A percentile compares a stretch with the other conserved stretches of the same genome.
Conservation (phyloP, 2,113 vertebrate genomes). For the Myiozetetes cayanensis region DNA sequence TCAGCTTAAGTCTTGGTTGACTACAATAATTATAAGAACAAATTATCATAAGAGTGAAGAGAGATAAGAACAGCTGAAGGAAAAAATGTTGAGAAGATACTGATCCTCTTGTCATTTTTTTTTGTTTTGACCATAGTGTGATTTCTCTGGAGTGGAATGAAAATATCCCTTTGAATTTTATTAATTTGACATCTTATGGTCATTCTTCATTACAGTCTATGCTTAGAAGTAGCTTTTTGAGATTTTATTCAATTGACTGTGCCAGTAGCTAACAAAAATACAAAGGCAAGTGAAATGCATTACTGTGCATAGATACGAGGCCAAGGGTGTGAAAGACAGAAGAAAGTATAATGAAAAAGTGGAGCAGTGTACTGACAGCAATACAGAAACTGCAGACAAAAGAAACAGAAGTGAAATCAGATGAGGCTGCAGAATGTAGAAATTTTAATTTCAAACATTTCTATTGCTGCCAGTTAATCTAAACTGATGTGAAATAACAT, state of each 20-base stretch:
- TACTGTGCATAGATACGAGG: not conserved
- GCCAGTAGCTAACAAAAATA: constrained; percentile 25
- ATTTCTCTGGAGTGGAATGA: not conserved
- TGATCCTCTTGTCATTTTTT: not conserved
- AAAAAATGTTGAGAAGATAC: not conserved
- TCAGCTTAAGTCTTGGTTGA: not conserved
- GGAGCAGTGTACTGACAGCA: not conserved
- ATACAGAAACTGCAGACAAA: not conserved
- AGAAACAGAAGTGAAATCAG: not conserved
- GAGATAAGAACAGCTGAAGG: not conserved
- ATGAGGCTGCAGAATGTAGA: not conserved
- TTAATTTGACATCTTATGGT: constrained; percentile 17
- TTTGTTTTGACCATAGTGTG: not conserved
- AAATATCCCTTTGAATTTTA: not conserved
- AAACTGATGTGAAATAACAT: not conserved
- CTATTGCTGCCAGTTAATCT: not conserved
- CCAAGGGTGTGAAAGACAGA: not conserved
- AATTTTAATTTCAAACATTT: not conserved
- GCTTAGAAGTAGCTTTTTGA: constrained; percentile 18
- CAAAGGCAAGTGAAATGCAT: not conserved
- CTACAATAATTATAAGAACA: not conserved
- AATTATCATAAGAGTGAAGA: not conserved
- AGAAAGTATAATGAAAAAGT: not conserved
- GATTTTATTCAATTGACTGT: constrained; percentile 29
- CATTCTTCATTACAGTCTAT: not conserved